phyloP scores from a whole-genome alignment of 2,888 invertebrate species.

The Folsomia manolachei region DNA sequence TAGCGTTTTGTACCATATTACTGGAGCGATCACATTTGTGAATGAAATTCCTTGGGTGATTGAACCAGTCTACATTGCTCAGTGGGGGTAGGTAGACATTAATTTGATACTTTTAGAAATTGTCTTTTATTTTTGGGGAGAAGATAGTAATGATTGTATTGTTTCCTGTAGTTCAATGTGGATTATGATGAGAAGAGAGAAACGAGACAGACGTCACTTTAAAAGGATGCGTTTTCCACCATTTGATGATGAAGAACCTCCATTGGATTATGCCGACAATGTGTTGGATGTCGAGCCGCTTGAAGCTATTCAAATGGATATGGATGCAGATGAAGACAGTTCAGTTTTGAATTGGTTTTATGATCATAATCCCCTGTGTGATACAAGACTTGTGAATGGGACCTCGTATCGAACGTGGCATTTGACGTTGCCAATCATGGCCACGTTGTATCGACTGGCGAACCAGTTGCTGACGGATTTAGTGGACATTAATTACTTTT shows the following conservation, averaged over 20 bases:
- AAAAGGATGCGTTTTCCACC: slow-evolving; percentile 99
- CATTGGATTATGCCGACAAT: slow-evolving; percentile 98
- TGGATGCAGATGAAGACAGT: slow-evolving; percentile 90
- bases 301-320: slow-evolving; percentile 97
- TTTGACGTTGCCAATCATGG: slow-evolving; percentile 92
- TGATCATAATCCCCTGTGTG: slow-evolving; percentile 92
- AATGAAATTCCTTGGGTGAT: slow-evolving; percentile 99
- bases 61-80: slow-evolving; percentile 98
- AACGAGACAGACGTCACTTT: slow-evolving; percentile 96
- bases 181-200: slow-evolving; percentile 99
- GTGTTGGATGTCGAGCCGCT: slow-evolving; percentile 97
- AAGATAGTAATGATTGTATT: not conserved
- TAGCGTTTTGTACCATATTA: slow-evolving; percentile 96
- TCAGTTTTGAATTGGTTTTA: slow-evolving; percentile 96
- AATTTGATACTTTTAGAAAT: no score
- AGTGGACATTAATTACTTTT: slow-evolving; percentile 98
- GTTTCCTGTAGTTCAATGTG: slow-evolving; percentile 79
- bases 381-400: slow-evolving; percentile 85
- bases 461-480: slow-evolving; percentile 97
- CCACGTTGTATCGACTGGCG: slow-evolving; percentile 92
- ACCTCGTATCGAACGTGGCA: slow-evolving; percentile 97
- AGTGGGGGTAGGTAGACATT: slow-evolving; percentile 80
- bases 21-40: slow-evolving; percentile 98
- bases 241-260: slow-evolving; percentile 99
- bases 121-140: not conserved